Percentiles rank a stretch among this genome's conserved stretches.
Evolutionary conservation across 1,140 invertebrate genomes (phyloP).

Genomic region (Drosophila auraria): DNA sequence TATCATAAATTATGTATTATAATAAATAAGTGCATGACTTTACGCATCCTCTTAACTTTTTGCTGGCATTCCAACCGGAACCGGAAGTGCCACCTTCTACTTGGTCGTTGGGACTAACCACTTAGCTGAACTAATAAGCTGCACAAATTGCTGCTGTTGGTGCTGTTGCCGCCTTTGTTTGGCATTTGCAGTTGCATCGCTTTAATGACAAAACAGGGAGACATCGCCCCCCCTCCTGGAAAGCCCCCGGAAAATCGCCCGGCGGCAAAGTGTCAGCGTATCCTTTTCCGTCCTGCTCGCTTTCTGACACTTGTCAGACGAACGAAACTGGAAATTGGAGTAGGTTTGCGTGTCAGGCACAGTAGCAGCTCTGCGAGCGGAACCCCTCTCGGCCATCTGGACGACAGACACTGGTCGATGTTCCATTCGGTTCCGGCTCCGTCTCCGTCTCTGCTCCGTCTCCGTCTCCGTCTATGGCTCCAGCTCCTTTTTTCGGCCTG

Average conservation of each 20-base stretch:
- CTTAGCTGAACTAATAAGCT: slow-evolving; percentile 65
- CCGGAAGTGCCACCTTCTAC: slow-evolving; percentile 8
- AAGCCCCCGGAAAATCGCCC: slow-evolving; percentile 5
- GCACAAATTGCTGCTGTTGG: slow-evolving; percentile 25
- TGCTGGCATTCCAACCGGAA: background rate
- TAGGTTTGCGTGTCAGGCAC: slow-evolving; percentile 78
- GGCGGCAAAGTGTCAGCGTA: slow-evolving; percentile 64
- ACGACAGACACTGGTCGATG: slow-evolving; percentile 39
- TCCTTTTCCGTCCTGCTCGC: slow-evolving; percentile 38
- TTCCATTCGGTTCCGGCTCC: slow-evolving; percentile 18
- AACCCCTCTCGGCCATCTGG: slow-evolving; percentile 15
- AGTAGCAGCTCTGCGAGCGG: slow-evolving; percentile 24
- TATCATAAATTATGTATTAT: background rate
- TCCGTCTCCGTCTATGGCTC: slow-evolving; percentile 38
- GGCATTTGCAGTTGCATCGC: slow-evolving; percentile 66
- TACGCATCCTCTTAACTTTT: background rate
- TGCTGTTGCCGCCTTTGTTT: slow-evolving; percentile 38
- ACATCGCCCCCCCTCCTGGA: background rate
- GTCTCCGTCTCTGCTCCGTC: slow-evolving; percentile 23
- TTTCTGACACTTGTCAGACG: slow-evolving; percentile 57
- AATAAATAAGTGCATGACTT: background rate
- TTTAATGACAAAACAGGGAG: slow-evolving; percentile 73
- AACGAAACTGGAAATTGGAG: slow-evolving; percentile 73
- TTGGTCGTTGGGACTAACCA: slow-evolving; percentile 33
- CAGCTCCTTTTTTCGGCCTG: slow-evolving; percentile 45